phyloP scores from a whole-genome alignment of 2,113 vertebrate species.

The Notarius lentiginosus region DNA sequence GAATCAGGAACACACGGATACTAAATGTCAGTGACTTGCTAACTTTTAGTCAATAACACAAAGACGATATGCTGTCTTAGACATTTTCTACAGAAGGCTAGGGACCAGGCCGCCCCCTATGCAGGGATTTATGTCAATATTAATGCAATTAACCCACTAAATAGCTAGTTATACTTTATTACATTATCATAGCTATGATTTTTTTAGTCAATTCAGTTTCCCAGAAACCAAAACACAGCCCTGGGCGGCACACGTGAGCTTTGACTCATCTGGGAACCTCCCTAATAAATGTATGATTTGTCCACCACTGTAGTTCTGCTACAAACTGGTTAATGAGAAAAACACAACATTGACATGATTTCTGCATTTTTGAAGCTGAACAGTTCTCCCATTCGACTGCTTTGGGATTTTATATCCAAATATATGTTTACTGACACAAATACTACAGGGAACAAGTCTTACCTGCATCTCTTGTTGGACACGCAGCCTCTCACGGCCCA shows the following conservation, averaged over 20 bases:
- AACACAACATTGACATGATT: neutral
- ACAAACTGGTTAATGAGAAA: neutral
- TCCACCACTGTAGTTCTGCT: too few relatives aligned
- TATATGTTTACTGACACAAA: neutral
- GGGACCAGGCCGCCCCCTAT: neutral
- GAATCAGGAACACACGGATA: too few relatives aligned
- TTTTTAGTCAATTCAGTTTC: neutral
- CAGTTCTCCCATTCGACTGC: neutral
- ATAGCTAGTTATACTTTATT: neutral
- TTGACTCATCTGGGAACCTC: too few relatives aligned
- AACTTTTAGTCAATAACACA: too few relatives aligned
- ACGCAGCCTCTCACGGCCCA: constrained; percentile 73
- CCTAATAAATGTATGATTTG: too few relatives aligned
- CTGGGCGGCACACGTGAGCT: too few relatives aligned
- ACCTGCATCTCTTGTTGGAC: constrained; percentile 80
- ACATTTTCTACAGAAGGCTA: too few relatives aligned
- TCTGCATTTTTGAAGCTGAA: neutral
- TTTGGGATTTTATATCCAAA: neutral
- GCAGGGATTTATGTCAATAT: neutral
- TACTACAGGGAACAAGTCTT: neutral
- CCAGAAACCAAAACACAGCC: too few relatives aligned
- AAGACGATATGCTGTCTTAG: too few relatives aligned
- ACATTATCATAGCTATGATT: neutral
- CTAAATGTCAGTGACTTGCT: too few relatives aligned
- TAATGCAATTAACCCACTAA: neutral